Conservation (phyloP, 2,113 vertebrate species). For the Eptatretus burgeri region DNA sequence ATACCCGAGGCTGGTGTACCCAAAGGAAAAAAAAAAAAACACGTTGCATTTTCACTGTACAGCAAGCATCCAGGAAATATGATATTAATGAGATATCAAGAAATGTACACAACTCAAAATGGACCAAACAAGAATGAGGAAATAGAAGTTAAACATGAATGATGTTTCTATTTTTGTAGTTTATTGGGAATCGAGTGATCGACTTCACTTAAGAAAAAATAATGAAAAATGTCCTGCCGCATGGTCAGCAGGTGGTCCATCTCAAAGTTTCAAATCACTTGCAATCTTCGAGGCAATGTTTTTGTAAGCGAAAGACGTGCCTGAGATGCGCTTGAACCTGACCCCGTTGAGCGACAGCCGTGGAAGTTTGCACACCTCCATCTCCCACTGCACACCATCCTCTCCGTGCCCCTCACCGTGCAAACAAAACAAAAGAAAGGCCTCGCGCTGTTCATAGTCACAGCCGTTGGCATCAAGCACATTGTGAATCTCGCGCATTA, state of each 20-base stretch:
- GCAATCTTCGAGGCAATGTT: slow-evolving; percentile 96
- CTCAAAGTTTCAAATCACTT: slow-evolving; percentile 92
- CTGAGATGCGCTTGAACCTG: slow-evolving; percentile 88
- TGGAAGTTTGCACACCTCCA: slow-evolving; percentile 84
- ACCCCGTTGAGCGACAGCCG: slow-evolving; percentile 73
- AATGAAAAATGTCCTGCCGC: no score
- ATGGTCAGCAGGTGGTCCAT: background rate
- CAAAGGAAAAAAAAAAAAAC: no score
- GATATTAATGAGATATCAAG: no score
- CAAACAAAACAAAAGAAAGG: slow-evolving; percentile 92
- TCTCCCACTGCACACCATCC: slow-evolving; percentile 84
- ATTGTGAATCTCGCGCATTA: slow-evolving; percentile 92
- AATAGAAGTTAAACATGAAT: no score
- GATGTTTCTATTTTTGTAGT: no score
- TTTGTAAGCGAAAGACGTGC: slow-evolving; percentile 85
- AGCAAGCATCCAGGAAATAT: no score
- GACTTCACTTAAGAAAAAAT: no score
- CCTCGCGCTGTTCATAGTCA: slow-evolving; percentile 82
- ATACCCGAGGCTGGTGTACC: no score
- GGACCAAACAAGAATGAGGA: no score
- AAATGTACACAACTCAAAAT: no score
- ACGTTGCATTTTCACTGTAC: no score
- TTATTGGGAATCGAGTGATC: no score
- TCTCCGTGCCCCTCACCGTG: slow-evolving; percentile 73
- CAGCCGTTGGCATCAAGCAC: slow-evolving; percentile 85